Base-by-base conservation (phyloP, 2,113 vertebrate species). In the Melierax canorus region DNA sequence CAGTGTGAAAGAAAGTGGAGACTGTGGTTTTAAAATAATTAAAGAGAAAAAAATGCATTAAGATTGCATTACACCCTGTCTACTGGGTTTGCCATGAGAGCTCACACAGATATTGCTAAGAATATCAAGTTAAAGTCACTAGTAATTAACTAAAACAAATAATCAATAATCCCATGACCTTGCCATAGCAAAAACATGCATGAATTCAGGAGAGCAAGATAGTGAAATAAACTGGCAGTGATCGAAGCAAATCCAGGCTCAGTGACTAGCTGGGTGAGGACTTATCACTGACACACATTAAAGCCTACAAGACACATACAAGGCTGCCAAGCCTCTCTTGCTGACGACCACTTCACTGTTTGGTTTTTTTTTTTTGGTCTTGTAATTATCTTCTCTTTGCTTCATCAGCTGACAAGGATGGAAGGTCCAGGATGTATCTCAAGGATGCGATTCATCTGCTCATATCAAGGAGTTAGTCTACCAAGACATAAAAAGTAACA, bases 111-210 rank as follows among this genome's bases (percentile, higher is more conserved):
- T 51, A 88, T 1, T 62, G 56, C 63, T 81, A 87, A 48, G 34
- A 94, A 69, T 64, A 94, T 12, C 56, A 96, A 64, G 32, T 66
- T 62, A 62, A 82, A 86, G 76, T 60, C 68, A 87, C 41, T n/a
- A 87, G 58, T 78, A 97, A 92, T 89, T 92, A 97, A 93, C 53
- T 92, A 87, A 94, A 94, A 12, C 34, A 90, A 96, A 82, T 75
- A 82, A 86, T 88, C 81, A 86, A 94, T 85, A 94, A 82, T 53
- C 45, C 12, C 38, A n/a, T 62, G 74, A 92, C 85, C 59, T 41
- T 69, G 71, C 21, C 67, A 86, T 45, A 69, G 62, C 67, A 90
- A 80, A 74, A 79, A 2, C 58, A 75, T 1, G 15, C 22, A 32
- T 0, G 1, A 80, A 71, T 77, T 74, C 81, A 88, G 72, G 46